A percentile compares a stretch with the other conserved stretches of the same genome.
Conservation (phyloP, 2,797 vertebrate genomes). For the Acropternis orthonyx region DNA sequence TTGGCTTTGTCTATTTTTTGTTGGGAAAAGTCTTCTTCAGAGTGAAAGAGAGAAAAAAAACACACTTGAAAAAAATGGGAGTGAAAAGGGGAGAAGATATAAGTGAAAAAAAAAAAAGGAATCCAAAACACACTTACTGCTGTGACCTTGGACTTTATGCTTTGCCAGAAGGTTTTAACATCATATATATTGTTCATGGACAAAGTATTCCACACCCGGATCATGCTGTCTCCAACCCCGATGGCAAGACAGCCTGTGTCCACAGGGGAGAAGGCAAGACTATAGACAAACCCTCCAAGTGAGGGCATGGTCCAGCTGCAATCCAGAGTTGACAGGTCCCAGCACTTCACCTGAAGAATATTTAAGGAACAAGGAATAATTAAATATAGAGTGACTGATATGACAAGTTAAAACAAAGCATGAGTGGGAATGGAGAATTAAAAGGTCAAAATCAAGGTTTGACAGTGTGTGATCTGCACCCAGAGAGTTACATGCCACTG, state of each 20-base stretch:
- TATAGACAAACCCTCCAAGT: slow-evolving; percentile 90
- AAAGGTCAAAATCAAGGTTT: background rate
- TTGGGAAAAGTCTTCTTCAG: background rate
- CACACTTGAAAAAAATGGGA: background rate
- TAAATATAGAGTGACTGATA: background rate
- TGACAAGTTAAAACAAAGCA: background rate
- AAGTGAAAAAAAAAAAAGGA: background rate
- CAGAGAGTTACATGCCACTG: background rate
- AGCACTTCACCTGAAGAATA: slow-evolving; percentile 89
- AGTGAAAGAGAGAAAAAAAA: background rate
- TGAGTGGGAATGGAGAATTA: background rate
- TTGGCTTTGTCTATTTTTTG: background rate
- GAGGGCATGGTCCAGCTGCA: slow-evolving; percentile 93
- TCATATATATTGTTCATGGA: slow-evolving; percentile 88
- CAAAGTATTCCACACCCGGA: slow-evolving; percentile 92
- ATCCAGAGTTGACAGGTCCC: slow-evolving; percentile 87
- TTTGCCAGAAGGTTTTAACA: slow-evolving; percentile 91
- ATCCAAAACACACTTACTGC: slow-evolving; percentile 80
- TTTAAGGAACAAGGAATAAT: background rate
- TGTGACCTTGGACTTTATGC: slow-evolving; percentile 94
- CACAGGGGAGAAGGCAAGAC: slow-evolving; percentile 90
- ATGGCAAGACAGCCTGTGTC: slow-evolving; percentile 87
- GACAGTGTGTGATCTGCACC: background rate
- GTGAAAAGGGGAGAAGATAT: background rate
- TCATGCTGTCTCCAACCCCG: slow-evolving; percentile 92